These are phyloP conservation scores for Lordiphosa stackelbergi DNA, from an alignment of 1,140 invertebrate species.

Conservation along the genomic window DNA sequence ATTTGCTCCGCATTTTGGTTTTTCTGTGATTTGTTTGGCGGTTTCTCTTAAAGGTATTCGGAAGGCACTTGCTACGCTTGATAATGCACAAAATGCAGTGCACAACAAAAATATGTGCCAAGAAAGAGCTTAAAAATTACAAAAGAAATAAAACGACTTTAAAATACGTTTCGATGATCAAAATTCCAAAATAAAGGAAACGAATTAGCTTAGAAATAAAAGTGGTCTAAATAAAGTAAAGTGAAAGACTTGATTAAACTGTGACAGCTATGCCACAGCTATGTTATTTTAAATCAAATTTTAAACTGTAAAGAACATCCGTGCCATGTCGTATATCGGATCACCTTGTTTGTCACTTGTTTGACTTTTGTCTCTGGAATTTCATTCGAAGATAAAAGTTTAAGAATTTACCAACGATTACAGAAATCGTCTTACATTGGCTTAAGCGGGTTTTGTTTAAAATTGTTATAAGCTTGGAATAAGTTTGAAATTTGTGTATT, in stretches of 20 bases:
- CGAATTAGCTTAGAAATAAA: slow-evolving; percentile 7
- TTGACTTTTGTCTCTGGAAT: no score
- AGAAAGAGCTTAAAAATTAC: slow-evolving; percentile 46
- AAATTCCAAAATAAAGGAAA: slow-evolving; percentile 3
- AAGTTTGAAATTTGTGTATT: no score
- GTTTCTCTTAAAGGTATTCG: slow-evolving; percentile 5
- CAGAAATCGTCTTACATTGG: no score
- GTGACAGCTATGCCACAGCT: no score
- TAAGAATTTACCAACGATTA: no score
- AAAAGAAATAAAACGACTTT: slow-evolving; percentile 27
- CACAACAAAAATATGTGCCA: slow-evolving; percentile 26
- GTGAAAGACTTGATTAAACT: not conserved
- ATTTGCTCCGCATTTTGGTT: slow-evolving; percentile 8
- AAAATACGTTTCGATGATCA: not conserved
- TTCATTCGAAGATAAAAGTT: no score
- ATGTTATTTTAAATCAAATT: no score
- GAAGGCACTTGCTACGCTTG: slow-evolving; percentile 36
- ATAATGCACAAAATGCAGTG: slow-evolving; percentile 32
- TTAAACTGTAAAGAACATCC: no score
- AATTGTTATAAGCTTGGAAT: no score
- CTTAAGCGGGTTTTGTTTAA: no score
- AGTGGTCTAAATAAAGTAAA: not conserved
- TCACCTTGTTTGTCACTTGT: no score
- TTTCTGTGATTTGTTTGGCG: slow-evolving; percentile 10
- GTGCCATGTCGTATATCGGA: no score